Percentiles rank a stretch among this genome's conserved stretches.
Evolutionary conservation across 1,140 invertebrate species (phyloP).

Genomic region (Zaprionus davidi): DNA sequence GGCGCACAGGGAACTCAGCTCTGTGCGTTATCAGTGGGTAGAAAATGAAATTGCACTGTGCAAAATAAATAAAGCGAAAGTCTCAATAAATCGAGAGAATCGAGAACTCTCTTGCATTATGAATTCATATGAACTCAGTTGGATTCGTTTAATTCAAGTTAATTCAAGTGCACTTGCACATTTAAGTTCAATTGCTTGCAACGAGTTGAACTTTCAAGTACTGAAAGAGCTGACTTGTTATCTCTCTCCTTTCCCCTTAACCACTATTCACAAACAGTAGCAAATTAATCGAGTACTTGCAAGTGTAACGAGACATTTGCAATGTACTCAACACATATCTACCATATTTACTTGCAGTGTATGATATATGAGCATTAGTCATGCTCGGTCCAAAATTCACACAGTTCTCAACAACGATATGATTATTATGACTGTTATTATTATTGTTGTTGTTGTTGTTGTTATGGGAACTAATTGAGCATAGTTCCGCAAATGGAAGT

Average conservation of each 20-base stretch:
- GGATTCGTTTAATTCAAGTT: not conserved
- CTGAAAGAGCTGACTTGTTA: not conserved
- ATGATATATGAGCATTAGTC: slow-evolving; percentile 3
- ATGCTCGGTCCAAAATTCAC: slow-evolving; percentile 16
- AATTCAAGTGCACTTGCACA: not conserved
- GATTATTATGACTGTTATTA: slow-evolving; percentile 27
- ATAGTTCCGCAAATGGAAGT: slow-evolving; percentile 39
- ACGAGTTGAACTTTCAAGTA: not conserved
- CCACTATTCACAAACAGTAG: not conserved
- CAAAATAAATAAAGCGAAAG: slow-evolving; percentile 3
- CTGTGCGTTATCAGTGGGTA: slow-evolving; percentile 8
- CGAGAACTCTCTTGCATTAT: not conserved
- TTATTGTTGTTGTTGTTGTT: slow-evolving; percentile 9
- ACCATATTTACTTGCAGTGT: not conserved
- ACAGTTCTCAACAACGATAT: slow-evolving; percentile 22
- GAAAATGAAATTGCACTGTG: slow-evolving; percentile 4
- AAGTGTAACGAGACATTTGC: not conserved
- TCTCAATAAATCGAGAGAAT: not conserved
- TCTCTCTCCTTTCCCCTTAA: too few relatives aligned
- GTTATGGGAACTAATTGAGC: slow-evolving; percentile 43
- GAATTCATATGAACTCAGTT: not conserved
- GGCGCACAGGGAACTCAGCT: slow-evolving; percentile 16
- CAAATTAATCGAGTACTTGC: not conserved
- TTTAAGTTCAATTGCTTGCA: not conserved
- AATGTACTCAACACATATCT: not conserved